Base-by-base conservation (phyloP, 2,113 vertebrate genomes). In the Myxocyprinus asiaticus region DNA sequence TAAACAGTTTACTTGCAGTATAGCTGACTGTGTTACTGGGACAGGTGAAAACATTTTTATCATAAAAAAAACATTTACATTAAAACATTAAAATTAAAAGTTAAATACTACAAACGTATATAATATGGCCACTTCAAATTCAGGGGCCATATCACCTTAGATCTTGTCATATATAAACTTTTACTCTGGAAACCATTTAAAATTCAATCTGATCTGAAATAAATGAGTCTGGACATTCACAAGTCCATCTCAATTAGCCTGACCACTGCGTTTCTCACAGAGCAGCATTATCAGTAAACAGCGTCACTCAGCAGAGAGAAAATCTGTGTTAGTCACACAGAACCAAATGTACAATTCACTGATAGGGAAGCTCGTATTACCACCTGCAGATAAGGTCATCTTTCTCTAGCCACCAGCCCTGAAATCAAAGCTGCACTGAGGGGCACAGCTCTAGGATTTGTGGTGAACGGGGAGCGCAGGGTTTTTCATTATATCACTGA, bases 401-500 rank as follows among this genome's bases (percentile, higher is more conserved):
- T 82, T 75, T 81, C 76, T 84, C 42, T 53, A 83, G 53, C 48
- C 64, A 53, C 75, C 76, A 83, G 67, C 71, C 14, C 77, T 74
- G 72, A 68, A 84, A 85, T 75, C 70, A 78, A 82, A 85, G 65
- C 33, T 10, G 12, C 7, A 76, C 65, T 15, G 47, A 43, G 79
- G 10, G 80, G 78, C 61, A 47, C 67, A 47, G 77, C 73, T 78
- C 69, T 33, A 67, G 15, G 63, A 68, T 67, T 71, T 63, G 77
- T 51, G 81, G 86, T 47, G 73, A 82, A 74, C 58, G 55, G 72
- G 66, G 66, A 70, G 70, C 44, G 9, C 56, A 42, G 65, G 53
- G 45, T 69, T 83, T 85, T 88, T 89, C 87, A 87, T 81, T 87
- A 88, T 74, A 85, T 83, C 78, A 55, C 67, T 85, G 88, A 83